These are phyloP conservation scores for Adoxophyes honmai DNA, from an alignment of 1,140 invertebrate species.

Conservation along the genomic window DNA sequence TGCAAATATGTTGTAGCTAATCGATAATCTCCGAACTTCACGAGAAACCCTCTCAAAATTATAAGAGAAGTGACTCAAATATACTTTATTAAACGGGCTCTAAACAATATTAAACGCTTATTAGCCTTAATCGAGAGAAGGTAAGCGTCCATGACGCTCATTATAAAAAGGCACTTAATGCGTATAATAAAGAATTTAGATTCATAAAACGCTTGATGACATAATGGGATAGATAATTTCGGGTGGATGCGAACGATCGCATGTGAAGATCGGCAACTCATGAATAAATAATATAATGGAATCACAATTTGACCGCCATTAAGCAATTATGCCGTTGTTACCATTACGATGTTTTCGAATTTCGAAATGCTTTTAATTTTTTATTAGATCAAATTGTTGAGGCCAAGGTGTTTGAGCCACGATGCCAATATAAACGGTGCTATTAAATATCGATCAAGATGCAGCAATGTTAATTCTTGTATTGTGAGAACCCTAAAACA, in stretches of 20 bases:
- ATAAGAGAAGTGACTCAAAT: conserved; percentile 6
- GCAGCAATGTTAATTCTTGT: conserved; percentile 8
- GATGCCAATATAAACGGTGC: conserved; percentile 41
- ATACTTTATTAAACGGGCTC: background rate
- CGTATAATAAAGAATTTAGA: conserved; percentile 63
- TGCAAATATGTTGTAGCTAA: no score
- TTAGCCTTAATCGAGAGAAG: conserved; percentile 49
- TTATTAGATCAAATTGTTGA: conserved; percentile 66
- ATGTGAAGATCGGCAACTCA: conserved; percentile 47
- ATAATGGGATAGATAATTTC: conserved; percentile 69
- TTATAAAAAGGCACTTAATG: conserved; percentile 55
- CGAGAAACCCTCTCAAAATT: no score
- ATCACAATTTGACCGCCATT: conserved; percentile 69
- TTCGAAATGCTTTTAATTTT: conserved; percentile 75
- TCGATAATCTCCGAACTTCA: no score
- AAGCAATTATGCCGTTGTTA: conserved; percentile 72
- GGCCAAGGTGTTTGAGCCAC: conserved; percentile 49
- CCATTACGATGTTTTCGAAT: conserved; percentile 71
- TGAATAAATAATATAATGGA: conserved; percentile 69
- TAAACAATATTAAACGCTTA: conserved; percentile 40
- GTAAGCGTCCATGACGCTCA: conserved; percentile 55
- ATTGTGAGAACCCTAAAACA: background rate
- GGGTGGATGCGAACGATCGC: conserved; percentile 53
- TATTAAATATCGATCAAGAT: conserved; percentile 71
- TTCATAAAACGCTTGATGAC: conserved; percentile 69